These are phyloP conservation scores for Pterostichus niger DNA, from an alignment of 2,888 invertebrate species.

Conservation along the genomic window DNA sequence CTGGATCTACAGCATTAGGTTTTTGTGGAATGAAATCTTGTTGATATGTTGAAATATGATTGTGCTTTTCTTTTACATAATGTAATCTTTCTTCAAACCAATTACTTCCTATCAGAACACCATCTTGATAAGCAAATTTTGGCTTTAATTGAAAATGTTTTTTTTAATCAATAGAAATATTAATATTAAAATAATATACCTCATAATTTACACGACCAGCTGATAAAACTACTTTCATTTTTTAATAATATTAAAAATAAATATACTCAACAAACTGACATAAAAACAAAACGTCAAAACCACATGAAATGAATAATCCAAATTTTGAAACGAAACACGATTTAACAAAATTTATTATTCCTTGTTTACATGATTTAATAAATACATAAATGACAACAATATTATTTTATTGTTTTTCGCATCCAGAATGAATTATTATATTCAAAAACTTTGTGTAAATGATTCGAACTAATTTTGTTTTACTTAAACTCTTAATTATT, in stretches of 20 bases:
- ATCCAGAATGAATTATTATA: too few relatives aligned
- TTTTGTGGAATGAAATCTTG: conserved; percentile 34
- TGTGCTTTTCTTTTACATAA: conserved; percentile 56
- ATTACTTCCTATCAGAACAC: conserved; percentile 50
- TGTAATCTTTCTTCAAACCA: conserved; percentile 60
- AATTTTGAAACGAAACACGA: neutral
- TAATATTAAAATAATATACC: conserved; percentile 29
- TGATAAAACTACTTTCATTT: conserved; percentile 32
- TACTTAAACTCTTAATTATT: neutral
- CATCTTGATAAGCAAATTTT: conserved; percentile 40
- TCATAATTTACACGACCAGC: conserved; percentile 54
- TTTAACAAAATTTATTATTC: conserved; percentile 16
- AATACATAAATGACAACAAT: neutral
- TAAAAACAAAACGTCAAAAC: conserved; percentile 1
- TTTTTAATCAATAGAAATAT: neutral
- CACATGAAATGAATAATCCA: neutral
- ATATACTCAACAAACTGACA: too few relatives aligned
- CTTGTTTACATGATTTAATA: neutral
- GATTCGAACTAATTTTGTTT: too few relatives aligned
- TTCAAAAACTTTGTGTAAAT: too few relatives aligned
- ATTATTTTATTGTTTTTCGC: neutral
- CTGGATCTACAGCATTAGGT: neutral
- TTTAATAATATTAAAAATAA: conserved; percentile 7
- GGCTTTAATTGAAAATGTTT: conserved; percentile 26
- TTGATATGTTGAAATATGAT: conserved; percentile 29